Evolutionary conservation across 2,113 vertebrate genomes (phyloP).

Genomic region (Motacilla alba): DNA sequence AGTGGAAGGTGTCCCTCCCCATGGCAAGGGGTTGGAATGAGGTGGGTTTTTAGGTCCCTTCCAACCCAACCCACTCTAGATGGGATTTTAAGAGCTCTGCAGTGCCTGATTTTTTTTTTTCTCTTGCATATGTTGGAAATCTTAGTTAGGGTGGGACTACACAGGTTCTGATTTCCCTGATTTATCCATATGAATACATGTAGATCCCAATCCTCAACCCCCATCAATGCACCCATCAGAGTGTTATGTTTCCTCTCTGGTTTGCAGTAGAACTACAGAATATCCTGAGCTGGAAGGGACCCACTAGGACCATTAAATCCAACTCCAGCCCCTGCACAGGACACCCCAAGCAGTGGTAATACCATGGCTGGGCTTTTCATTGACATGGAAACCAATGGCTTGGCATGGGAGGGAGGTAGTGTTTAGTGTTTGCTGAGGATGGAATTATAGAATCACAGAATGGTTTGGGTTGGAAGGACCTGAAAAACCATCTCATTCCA

Average conservation of each 20-base stretch:
- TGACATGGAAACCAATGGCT: background rate
- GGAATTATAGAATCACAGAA: background rate
- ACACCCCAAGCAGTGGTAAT: background rate
- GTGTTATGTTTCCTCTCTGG: background rate
- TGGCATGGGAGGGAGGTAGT: background rate
- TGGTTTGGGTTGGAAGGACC: background rate
- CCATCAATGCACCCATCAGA: background rate
- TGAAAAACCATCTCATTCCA: background rate
- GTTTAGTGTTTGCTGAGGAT: background rate
- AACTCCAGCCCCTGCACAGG: background rate
- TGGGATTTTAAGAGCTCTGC: background rate
- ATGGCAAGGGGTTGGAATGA: accelerated
- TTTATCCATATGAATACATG: background rate
- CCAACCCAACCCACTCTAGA: background rate
- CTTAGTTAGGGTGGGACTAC: background rate
- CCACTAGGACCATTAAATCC: background rate
- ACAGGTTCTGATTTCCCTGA: background rate
- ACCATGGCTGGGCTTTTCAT: background rate
- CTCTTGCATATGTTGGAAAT: background rate
- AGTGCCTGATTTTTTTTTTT: background rate
- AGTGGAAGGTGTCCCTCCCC: background rate
- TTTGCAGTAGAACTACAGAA: background rate
- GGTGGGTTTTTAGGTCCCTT: background rate
- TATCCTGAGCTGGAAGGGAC: background rate
- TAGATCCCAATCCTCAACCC: background rate